These are phyloP conservation scores for Drepana falcataria DNA, from an alignment of 2,888 invertebrate species.

Conservation along the genomic window DNA sequence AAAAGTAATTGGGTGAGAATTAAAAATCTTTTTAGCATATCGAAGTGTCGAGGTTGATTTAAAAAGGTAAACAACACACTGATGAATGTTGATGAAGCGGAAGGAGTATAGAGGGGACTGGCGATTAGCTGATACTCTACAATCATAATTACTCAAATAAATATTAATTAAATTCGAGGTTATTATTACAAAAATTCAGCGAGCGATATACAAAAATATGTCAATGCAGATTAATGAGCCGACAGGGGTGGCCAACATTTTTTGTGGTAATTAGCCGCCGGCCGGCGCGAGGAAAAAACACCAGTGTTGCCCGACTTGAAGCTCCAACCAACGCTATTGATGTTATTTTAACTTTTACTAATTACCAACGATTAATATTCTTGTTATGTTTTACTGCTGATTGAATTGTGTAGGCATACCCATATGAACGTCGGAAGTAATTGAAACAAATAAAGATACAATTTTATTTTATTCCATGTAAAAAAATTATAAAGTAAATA, in stretches of 20 bases:
- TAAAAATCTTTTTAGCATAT: no score
- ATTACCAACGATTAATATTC: conserved; percentile 14
- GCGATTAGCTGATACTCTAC: no score
- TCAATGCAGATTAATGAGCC: conserved; percentile 66
- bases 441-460: no score
- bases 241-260: conserved; percentile 61
- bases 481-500: no score
- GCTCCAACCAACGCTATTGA: conserved; percentile 9
- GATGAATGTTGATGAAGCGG: no score
- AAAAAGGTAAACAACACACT: no score
- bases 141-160: no score
- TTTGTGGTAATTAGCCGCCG: conserved; percentile 61
- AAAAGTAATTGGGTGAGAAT: no score
- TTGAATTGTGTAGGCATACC: not conserved
- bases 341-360: conserved; percentile 26
- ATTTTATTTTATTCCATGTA: no score
- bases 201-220: conserved; percentile 38
- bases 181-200: not conserved
- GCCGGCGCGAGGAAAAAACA: conserved; percentile 22
- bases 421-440: no score
- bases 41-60: no score
- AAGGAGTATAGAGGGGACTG: no score
- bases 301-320: conserved; percentile 15
- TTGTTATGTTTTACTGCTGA: not conserved
- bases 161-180: not conserved